These are phyloP conservation scores for Tachyglossus aculeatus DNA, from an alignment of 2,797 vertebrate genomes.

Conservation along the genomic window DNA sequence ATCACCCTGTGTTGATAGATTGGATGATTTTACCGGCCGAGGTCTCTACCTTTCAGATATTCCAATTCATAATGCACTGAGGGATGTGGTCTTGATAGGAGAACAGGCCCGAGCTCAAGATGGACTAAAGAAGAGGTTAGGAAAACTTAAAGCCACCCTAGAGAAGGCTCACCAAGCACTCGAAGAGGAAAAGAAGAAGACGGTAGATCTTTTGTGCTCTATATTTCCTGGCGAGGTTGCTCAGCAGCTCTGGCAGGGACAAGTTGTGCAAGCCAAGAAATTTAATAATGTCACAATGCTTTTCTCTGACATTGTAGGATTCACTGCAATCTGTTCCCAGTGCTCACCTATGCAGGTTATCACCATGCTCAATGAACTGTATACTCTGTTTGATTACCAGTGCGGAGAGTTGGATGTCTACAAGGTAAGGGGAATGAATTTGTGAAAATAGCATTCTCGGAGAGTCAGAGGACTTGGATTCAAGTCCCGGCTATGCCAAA, in stretches of 20 bases:
- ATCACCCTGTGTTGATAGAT: constrained; percentile 93
- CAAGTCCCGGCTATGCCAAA: no score
- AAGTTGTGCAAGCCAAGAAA: constrained; percentile 94
- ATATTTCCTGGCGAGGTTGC: constrained; percentile 96
- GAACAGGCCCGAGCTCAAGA: constrained; percentile 97
- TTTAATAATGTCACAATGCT: constrained; percentile 94
- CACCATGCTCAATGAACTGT: constrained; percentile 96
- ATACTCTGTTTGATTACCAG: constrained; percentile 94
- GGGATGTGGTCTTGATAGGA: constrained; percentile 96
- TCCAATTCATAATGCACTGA: constrained; percentile 93
- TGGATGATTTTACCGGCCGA: constrained; percentile 94
- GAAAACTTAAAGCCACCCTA: constrained; percentile 94
- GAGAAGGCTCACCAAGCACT: constrained; percentile 93
- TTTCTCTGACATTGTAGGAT: constrained; percentile 98
- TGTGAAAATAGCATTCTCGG: constrained; percentile 11
- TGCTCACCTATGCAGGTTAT: constrained; percentile 98
- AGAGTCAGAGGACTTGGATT: background rate
- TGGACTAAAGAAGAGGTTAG: constrained; percentile 93
- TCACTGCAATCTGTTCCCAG: constrained; percentile 93
- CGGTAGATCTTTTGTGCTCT: constrained; percentile 93
- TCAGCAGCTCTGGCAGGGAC: constrained; percentile 96
- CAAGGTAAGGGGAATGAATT: constrained; percentile 83
- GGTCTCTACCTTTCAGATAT: constrained; percentile 97
- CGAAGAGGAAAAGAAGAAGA: constrained; percentile 97
- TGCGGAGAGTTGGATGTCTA: constrained; percentile 96